Percentiles rank a stretch among this genome's conserved stretches.
phyloP scores from a whole-genome alignment of 1,140 invertebrate species.

The Ruditapes philippinarum region DNA sequence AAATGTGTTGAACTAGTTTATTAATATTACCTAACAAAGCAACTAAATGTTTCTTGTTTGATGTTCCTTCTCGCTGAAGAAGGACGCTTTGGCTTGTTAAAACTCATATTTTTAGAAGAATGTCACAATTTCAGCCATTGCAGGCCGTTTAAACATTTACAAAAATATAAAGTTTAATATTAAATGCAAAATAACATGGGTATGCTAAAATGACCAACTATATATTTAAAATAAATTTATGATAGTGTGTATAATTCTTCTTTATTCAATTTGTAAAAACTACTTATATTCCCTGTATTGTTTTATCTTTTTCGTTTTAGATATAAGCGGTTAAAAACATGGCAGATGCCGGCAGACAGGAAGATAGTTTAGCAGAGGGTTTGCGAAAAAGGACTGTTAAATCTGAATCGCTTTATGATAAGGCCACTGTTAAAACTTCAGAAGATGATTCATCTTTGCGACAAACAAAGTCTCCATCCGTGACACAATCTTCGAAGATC shows the following conservation, averaged over 20 bases:
- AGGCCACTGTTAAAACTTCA: neutral
- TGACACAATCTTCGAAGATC: conserved; percentile 32
- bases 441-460: neutral
- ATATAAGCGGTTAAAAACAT: neutral
- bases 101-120: conserved; percentile 29
- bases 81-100: conserved; percentile 40
- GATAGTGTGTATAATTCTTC: too few relatives aligned
- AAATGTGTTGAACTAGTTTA: neutral
- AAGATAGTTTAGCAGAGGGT: neutral
- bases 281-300: too few relatives aligned
- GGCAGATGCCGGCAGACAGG: neutral
- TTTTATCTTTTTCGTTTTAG: too few relatives aligned
- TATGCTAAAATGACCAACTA: too few relatives aligned
- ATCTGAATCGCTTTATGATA: neutral
- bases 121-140: conserved; percentile 27
- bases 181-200: too few relatives aligned
- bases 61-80: conserved; percentile 61
- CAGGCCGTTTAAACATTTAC: neutral
- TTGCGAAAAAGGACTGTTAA: conserved; percentile 21
- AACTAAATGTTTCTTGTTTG: conserved; percentile 58
- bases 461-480: neutral
- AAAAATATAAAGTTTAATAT: too few relatives aligned
- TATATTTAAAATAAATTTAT: too few relatives aligned
- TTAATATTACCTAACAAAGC: conserved; percentile 45
- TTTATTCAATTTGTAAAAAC: too few relatives aligned